Evolutionary conservation across 2,113 vertebrate species (phyloP).

Genomic region (Ctenodactylus gundi): DNA sequence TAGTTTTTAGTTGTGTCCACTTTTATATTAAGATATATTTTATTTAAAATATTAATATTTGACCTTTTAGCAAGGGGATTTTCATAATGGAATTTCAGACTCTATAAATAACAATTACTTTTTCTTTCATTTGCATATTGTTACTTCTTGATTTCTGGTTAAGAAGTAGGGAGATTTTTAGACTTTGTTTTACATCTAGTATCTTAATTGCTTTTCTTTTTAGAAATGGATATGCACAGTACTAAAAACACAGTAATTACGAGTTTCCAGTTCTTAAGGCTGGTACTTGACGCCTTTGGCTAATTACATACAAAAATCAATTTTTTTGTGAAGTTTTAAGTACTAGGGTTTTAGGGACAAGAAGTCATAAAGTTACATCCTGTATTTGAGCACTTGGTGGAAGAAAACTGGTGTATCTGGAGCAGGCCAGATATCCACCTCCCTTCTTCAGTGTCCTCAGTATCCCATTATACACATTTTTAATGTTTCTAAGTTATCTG

Average conservation of each 20-base stretch:
- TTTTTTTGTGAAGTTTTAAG: background rate
- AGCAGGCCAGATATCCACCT: background rate
- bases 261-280: background rate
- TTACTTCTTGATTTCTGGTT: conserved; percentile 47
- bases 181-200: background rate
- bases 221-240: background rate
- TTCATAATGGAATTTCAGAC: conserved; percentile 18
- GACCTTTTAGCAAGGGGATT: background rate
- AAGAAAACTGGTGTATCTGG: background rate
- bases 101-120: background rate
- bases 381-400: background rate
- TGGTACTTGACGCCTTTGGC: background rate
- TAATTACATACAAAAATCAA: background rate
- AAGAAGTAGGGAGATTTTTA: background rate
- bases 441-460: background rate
- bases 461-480: background rate
- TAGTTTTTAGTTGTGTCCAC: background rate
- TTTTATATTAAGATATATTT: background rate
- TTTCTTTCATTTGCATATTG: background rate
- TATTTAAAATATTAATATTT: conserved; percentile 5
- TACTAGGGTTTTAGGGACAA: background rate
- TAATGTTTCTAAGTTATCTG: background rate
- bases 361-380: background rate
- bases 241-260: background rate
- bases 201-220: conserved; percentile 29